Evolutionary conservation across 2,113 vertebrate genomes (phyloP).

Genomic region (Pan troglodytes): DNA sequence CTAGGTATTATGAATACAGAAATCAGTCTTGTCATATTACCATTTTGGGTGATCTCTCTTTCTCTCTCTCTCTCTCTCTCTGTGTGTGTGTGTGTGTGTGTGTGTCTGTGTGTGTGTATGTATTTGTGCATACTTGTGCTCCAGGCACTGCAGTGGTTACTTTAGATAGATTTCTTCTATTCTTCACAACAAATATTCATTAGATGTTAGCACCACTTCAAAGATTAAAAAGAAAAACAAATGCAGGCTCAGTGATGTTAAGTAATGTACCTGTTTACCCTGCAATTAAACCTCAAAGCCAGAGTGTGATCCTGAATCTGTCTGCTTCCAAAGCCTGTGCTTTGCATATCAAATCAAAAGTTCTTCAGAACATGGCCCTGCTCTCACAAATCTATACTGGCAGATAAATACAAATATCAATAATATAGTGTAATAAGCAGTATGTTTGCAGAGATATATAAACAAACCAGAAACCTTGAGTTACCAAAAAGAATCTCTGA

Average conservation of each 20-base stretch:
- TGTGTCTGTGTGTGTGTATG: background rate
- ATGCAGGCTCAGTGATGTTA: background rate
- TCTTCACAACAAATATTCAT: background rate
- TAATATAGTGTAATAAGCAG: background rate
- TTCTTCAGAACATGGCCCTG: background rate
- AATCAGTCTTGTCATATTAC: background rate
- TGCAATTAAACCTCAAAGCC: background rate
- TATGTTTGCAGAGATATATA: background rate
- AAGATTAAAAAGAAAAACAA: background rate
- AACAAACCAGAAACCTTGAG: background rate
- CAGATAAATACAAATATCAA: background rate
- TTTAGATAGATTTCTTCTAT: background rate
- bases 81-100: too few relatives aligned
- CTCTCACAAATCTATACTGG: background rate
- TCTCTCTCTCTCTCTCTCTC: background rate
- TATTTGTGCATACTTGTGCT: accelerated
- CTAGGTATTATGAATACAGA: background rate
- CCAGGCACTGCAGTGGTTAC: background rate
- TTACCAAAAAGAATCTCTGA: background rate
- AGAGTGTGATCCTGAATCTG: background rate
- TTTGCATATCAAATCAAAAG: background rate
- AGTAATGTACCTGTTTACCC: background rate
- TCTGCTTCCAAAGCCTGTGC: background rate
- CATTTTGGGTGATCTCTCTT: background rate
- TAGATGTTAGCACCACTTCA: background rate